A percentile compares a stretch with the other conserved stretches of the same genome.
phyloP scores from a whole-genome alignment of 1,140 invertebrate species.

The Cepaea nemoralis region DNA sequence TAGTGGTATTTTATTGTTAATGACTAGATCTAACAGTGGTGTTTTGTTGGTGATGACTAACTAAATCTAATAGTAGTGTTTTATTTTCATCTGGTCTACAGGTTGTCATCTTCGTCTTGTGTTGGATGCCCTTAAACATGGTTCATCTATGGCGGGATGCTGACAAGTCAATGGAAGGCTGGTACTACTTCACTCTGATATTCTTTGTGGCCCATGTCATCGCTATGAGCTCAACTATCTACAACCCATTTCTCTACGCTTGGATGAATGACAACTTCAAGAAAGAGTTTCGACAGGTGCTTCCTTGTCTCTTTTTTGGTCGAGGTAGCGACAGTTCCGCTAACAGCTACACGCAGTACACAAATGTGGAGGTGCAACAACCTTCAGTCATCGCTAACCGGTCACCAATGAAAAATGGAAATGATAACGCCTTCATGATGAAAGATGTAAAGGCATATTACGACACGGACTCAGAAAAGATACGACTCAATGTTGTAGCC shows the following conservation, averaged over 20 bases:
- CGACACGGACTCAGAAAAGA: constrained; percentile 66
- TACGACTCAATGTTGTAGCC: constrained; percentile 63
- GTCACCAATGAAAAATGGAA: constrained; percentile 64
- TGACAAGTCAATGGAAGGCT: constrained; percentile 75
- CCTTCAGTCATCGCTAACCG: constrained; percentile 62
- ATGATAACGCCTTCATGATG: constrained; percentile 49
- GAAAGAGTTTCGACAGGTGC: constrained; percentile 85
- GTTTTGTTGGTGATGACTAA: no score
- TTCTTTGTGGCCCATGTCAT: constrained; percentile 92
- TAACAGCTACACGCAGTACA: constrained; percentile 65
- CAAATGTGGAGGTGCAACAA: constrained; percentile 62
- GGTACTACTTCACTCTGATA: constrained; percentile 87
- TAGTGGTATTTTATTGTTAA: no score
- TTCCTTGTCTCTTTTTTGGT: constrained; percentile 65
- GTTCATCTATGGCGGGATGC: constrained; percentile 64
- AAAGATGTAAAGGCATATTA: constrained; percentile 64
- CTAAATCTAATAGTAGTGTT: no score
- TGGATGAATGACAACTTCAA: constrained; percentile 99
- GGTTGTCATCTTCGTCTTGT: constrained; percentile 85
- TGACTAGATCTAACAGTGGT: no score
- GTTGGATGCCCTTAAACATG: constrained; percentile 93
- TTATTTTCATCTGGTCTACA: not conserved
- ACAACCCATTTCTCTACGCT: constrained; percentile 95
- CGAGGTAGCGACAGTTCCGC: constrained; percentile 49
- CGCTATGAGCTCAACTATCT: constrained; percentile 95